Evolutionary conservation across 2,888 invertebrate genomes (phyloP).

Genomic region (Rotaria macrura): DNA sequence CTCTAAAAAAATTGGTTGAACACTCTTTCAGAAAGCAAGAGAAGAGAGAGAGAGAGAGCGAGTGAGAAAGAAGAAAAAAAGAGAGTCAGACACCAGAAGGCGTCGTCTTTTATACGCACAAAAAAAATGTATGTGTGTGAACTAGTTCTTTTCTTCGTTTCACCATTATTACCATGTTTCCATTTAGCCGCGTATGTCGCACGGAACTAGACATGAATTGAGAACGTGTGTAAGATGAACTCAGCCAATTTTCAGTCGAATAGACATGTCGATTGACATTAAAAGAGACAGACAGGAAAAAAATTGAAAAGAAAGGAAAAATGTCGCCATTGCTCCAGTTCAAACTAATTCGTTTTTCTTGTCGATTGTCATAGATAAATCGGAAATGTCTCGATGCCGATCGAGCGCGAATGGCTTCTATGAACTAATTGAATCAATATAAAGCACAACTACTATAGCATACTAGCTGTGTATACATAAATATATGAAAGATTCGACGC

Average conservation of each 20-base stretch:
- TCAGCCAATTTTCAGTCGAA: neutral
- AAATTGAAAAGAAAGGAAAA: neutral
- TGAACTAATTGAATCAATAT: neutral
- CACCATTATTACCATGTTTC: neutral
- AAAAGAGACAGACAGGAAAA: neutral
- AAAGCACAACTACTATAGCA: neutral
- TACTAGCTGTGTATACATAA: neutral
- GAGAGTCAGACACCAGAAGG: neutral
- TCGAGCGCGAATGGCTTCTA: neutral
- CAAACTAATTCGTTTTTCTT: neutral
- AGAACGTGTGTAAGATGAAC: neutral
- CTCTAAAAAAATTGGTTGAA: neutral
- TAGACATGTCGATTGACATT: neutral
- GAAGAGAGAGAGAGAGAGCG: neutral
- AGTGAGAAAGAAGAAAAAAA: too few species aligned
- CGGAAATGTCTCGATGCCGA: neutral
- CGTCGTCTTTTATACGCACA: neutral
- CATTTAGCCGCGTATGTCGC: slow-evolving; percentile 12
- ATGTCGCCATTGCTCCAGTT: neutral
- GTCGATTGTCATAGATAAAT: neutral
- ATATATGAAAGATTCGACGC: neutral
- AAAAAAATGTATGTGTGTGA: slow-evolving; percentile 5
- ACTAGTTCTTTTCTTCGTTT: neutral
- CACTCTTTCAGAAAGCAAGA: neutral
- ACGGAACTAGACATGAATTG: neutral